Evolutionary conservation across 2,888 invertebrate genomes (phyloP), one percentile per base, ranked within the genome.

Genomic region (Campaea margaritaria): DNA sequence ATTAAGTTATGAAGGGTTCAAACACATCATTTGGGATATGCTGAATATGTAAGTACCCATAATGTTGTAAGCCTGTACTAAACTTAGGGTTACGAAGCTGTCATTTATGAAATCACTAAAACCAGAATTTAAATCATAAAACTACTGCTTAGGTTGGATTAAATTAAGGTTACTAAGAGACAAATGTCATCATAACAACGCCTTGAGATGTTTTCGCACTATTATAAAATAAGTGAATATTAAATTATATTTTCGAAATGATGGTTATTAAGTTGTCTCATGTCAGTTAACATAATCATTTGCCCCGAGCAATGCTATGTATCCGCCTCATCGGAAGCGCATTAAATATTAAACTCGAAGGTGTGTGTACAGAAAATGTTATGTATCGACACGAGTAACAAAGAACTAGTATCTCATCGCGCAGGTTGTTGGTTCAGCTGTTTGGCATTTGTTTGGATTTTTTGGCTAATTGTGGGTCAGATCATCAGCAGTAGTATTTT

Each of bases 261-360:
- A 61, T 67, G 42, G 62, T 68, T 65, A 69, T 68, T 70, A 67
- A 64, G 65, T 59, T 69, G 68, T 69, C 66, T 46, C 13, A 39
- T 36, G 39, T 27, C 15, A 44, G 55, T 64, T 58, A 64, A 59
- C 65, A 58, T 49, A 47, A 58, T 45, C 65, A 60, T 69, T 62
- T 63, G 67, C 64, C 63, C 45, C 46, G 36, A 60, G 65, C 61
- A 39, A 62, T 56, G 46, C 56, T 56, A 61, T 64, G 62, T 58
- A 58, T 47, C 59, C 56, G 58, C 51, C 59, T 58, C 63, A 66
- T 66, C 65, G 55, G 42, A 53, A 48, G 16, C 14, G 42, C 45
- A 64, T 63, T 62, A 49, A 62, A 54, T 62, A 62, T 54, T 62
- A 56, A 21, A 65, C 57, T 65, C 16, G 42, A 55, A 59, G 36